Conservation (phyloP, 2,113 vertebrate genomes). For the Podocnemis expansa region DNA sequence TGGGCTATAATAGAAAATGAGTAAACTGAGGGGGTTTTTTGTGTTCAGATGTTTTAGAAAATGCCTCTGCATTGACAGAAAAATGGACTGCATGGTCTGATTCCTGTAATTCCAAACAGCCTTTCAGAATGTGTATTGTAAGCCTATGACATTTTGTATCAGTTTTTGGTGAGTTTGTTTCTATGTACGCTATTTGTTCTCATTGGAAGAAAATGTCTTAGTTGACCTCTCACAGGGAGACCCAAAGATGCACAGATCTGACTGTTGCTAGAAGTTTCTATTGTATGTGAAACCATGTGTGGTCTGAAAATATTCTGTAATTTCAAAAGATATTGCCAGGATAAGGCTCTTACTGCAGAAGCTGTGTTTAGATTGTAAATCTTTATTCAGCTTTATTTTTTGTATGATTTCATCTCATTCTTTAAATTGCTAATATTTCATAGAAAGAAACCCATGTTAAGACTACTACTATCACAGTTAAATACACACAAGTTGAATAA, state of each 20-base stretch:
- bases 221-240: background rate
- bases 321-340: background rate
- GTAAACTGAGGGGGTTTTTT: background rate
- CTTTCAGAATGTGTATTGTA: background rate
- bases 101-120: background rate
- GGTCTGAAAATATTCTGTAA: background rate
- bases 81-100: background rate
- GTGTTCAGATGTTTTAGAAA: background rate
- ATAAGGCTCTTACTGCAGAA: background rate
- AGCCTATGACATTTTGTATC: background rate
- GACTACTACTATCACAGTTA: too few relatives aligned
- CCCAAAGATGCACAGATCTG: background rate
- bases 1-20: background rate
- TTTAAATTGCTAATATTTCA: background rate
- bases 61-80: background rate
- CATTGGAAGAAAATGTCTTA: background rate
- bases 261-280: background rate
- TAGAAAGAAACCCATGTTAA: background rate
- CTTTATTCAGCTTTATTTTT: background rate
- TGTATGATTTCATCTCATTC: background rate
- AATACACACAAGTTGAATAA: too few relatives aligned
- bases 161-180: background rate
- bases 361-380: accelerated
- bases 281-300: background rate
- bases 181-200: background rate